Evolutionary conservation across 2,888 invertebrate species (phyloP).

Genomic region (Meteorus cinctellus): DNA sequence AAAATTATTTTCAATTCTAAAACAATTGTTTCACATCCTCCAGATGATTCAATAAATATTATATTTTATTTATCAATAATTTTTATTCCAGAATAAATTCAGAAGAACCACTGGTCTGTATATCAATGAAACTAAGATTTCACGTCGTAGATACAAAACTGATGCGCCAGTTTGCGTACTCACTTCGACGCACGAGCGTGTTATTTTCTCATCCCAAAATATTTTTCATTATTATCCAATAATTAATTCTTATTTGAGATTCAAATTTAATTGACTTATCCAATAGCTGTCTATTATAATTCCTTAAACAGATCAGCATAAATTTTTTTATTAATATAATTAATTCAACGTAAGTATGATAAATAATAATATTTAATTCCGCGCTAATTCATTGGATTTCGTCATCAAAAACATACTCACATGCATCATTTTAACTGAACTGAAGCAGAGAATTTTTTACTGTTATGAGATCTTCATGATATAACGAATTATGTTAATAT

Average conservation of each 20-base stretch:
- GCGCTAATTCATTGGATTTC: neutral
- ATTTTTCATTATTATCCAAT: neutral
- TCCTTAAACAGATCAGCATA: too few relatives aligned
- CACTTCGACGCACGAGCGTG: neutral
- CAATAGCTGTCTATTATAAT: too few relatives aligned
- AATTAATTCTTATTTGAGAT: neutral
- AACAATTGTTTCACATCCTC: too few relatives aligned
- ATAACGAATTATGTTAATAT: neutral
- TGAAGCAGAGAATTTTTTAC: neutral
- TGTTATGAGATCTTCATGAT: neutral
- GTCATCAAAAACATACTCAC: neutral
- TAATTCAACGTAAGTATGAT: neutral
- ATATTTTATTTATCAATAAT: neutral
- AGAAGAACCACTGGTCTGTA: slow-evolving; percentile 4
- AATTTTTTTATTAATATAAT: too few relatives aligned
- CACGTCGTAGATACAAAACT: neutral
- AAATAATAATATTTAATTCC: neutral
- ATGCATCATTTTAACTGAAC: neutral
- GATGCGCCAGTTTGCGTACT: slow-evolving; percentile 2
- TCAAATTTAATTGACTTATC: too few relatives aligned
- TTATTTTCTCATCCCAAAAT: neutral
- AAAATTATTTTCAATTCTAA: too few relatives aligned
- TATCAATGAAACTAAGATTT: neutral
- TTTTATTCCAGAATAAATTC: neutral
- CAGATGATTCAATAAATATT: neutral